Conservation (phyloP, 2,113 vertebrate genomes). For the Percopsis transmontana region DNA sequence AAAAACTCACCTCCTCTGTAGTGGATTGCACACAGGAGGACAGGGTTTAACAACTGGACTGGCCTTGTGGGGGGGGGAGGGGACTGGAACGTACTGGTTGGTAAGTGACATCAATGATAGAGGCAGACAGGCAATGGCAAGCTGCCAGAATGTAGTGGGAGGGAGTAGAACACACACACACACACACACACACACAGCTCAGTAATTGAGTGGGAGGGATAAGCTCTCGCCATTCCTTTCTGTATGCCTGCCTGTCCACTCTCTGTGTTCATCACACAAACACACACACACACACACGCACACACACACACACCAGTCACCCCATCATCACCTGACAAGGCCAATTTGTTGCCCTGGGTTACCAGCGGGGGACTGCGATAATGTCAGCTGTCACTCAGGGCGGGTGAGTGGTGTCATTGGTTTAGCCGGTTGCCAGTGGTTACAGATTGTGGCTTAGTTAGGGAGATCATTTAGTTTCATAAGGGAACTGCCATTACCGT, state of each 20-base stretch:
- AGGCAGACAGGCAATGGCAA: constrained; percentile 57
- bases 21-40: too few species aligned
- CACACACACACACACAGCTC: constrained; percentile 34
- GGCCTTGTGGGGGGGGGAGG: not conserved
- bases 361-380: constrained; percentile 42
- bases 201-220: constrained; percentile 66
- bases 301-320: constrained; percentile 35
- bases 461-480: constrained; percentile 41
- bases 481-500: not conserved
- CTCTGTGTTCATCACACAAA: not conserved
- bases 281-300: constrained; percentile 18
- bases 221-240: constrained; percentile 40
- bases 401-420: constrained; percentile 29
- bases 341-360: constrained; percentile 61
- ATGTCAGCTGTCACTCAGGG: constrained; percentile 61
- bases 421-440: constrained; percentile 31
- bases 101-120: constrained; percentile 56
- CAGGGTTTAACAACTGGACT: not conserved
- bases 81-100: constrained; percentile 43
- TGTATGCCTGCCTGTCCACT: constrained; percentile 18
- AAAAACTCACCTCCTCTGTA: not conserved
- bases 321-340: constrained; percentile 56
- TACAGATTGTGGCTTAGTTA: constrained; percentile 40
- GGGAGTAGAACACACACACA: constrained; percentile 7
- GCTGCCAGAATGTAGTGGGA: constrained; percentile 52